phyloP scores from a whole-genome alignment of 2,113 vertebrate species.

The Stercorarius parasiticus region DNA sequence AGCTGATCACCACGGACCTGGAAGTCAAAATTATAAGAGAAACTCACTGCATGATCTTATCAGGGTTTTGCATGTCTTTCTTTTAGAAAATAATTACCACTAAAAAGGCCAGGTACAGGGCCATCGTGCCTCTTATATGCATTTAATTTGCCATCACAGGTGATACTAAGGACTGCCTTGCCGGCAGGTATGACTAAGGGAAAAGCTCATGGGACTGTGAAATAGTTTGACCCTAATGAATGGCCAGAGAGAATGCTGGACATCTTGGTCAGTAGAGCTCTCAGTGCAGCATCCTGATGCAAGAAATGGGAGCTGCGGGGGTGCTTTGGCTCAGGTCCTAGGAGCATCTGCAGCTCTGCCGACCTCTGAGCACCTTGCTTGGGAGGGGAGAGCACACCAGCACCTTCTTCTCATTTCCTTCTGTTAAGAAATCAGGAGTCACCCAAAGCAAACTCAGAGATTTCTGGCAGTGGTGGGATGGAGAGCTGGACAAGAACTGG shows the following conservation, averaged over 20 bases:
- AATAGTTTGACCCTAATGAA: background rate
- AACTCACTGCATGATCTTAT: background rate
- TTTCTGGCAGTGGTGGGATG: background rate
- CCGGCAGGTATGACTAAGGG: background rate
- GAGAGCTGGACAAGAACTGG: background rate
- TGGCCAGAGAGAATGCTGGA: background rate
- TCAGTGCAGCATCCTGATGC: background rate
- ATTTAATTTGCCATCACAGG: background rate
- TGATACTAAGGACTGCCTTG: background rate
- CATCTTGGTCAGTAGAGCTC: background rate
- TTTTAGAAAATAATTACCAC: background rate
- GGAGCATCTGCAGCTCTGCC: background rate
- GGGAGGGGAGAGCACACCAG: background rate
- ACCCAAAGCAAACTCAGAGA: background rate
- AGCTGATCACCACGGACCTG: background rate
- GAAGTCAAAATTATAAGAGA: background rate
- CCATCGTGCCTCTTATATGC: background rate
- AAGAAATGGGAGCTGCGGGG: background rate
- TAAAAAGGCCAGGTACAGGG: background rate
- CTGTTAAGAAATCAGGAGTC: background rate
- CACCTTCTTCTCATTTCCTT: background rate
- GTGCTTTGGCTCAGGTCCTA: background rate
- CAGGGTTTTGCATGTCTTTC: background rate
- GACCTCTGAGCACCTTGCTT: background rate
- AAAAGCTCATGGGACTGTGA: background rate